These are phyloP conservation scores for Podiceps cristatus DNA, from an alignment of 2,113 vertebrate species.

Conservation along the genomic window DNA sequence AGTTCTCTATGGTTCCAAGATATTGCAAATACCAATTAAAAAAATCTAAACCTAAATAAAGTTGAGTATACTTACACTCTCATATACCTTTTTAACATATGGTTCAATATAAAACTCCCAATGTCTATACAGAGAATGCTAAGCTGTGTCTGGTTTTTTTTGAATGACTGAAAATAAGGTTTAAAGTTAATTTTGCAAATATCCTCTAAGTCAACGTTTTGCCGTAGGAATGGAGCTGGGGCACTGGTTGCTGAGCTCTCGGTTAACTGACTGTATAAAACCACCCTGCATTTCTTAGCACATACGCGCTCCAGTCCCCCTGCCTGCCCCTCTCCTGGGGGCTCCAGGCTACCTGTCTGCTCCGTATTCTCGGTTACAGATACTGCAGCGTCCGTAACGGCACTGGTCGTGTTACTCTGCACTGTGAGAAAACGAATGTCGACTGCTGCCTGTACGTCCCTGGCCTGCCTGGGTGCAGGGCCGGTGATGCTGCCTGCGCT, in stretches of 20 bases:
- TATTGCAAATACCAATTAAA: not conserved
- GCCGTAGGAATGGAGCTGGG: not conserved
- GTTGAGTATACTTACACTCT: not conserved
- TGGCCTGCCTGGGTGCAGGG: not conserved
- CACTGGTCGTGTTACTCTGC: not conserved
- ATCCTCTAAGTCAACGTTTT: rapidly evolving
- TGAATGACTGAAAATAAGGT: not conserved
- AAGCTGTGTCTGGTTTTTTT: not conserved
- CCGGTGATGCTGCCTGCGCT: not conserved
- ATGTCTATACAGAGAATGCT: not conserved
- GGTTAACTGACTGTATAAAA: not conserved
- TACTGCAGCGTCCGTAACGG: not conserved
- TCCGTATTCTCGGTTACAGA: rapidly evolving
- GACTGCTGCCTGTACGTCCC: not conserved
- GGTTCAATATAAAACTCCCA: not conserved
- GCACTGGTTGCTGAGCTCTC: not conserved
- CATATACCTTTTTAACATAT: not conserved
- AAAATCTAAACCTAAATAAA: not conserved
- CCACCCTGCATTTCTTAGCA: not conserved
- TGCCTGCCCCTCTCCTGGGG: not conserved
- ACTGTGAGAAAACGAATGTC: not conserved
- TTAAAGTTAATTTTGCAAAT: not conserved
- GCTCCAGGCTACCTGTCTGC: not conserved
- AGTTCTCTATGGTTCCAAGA: not conserved
- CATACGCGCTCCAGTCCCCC: rapidly evolving